Conservation (phyloP, 2,113 vertebrate genomes). For the Chamaetylas fuelleborni region DNA sequence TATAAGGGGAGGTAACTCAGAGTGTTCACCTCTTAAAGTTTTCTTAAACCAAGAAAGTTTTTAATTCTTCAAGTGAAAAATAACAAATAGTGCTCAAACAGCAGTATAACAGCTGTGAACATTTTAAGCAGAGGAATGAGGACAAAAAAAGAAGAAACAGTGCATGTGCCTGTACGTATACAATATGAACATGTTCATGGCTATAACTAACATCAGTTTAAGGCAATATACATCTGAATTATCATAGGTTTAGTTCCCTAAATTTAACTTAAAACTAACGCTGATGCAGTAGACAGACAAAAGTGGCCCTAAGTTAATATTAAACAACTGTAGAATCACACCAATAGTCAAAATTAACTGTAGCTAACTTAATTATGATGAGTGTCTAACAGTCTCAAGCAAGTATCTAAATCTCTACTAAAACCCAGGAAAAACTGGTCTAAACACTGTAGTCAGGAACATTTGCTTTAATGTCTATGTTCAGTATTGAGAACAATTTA, state of each 20-base stretch:
- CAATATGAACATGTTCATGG: neutral
- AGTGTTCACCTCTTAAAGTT: neutral
- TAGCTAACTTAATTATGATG: neutral
- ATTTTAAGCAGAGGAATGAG: neutral
- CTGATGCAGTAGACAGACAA: neutral
- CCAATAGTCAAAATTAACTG: neutral
- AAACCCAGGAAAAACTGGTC: neutral
- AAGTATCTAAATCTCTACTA: neutral
- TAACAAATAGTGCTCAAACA: neutral
- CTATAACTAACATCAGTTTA: neutral
- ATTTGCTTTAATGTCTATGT: neutral
- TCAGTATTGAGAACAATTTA: neutral
- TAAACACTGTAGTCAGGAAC: neutral
- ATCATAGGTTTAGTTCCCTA: neutral
- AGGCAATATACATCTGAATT: neutral
- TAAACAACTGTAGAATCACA: neutral
- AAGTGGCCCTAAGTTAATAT: neutral
- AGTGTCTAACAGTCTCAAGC: neutral
- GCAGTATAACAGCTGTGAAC: neutral
- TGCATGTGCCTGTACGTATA: neutral
- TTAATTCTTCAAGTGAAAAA: neutral
- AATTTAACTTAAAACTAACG: neutral
- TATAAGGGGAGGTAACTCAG: neutral
- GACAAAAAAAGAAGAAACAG: neutral
- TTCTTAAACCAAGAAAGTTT: neutral